Conservation (phyloP, 2,113 vertebrate species). For the Boleophthalmus pectinirostris region DNA sequence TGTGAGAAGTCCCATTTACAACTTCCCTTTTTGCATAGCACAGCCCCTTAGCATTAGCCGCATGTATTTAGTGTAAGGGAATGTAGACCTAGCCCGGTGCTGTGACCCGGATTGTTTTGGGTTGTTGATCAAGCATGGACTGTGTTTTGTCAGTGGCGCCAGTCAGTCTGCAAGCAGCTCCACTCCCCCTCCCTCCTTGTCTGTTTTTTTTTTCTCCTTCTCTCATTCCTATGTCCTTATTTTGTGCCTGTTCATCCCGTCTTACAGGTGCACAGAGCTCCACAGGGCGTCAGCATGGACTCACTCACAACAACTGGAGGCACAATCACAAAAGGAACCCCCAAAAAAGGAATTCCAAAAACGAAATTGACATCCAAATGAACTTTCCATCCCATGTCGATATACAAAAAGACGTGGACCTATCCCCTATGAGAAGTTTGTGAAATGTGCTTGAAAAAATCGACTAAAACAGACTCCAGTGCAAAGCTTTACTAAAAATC, state of each 20-base stretch:
- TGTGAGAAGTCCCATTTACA: slow-evolving; percentile 8
- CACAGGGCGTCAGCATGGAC: slow-evolving; percentile 82
- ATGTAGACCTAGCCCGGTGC: not conserved
- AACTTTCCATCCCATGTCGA: slow-evolving; percentile 14
- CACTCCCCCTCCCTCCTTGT: slow-evolving; percentile 58
- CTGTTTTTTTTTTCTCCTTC: not conserved
- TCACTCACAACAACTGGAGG: slow-evolving; percentile 77
- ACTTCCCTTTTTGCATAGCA: not conserved
- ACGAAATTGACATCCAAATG: slow-evolving; percentile 73
- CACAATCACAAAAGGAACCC: slow-evolving; percentile 77
- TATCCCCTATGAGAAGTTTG: slow-evolving; percentile 46
- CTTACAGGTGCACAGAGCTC: slow-evolving; percentile 91
- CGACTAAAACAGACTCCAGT: slow-evolving; percentile 77
- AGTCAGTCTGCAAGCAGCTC: slow-evolving; percentile 90
- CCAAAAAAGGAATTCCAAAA: slow-evolving; percentile 50
- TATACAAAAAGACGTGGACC: slow-evolving; percentile 34
- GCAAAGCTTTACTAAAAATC: slow-evolving; percentile 94
- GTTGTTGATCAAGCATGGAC: slow-evolving; percentile 97
- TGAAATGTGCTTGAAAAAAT: slow-evolving; percentile 73
- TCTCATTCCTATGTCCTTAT: not conserved
- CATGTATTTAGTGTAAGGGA: not conserved
- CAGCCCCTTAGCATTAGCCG: not conserved
- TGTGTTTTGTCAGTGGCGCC: slow-evolving; percentile 92
- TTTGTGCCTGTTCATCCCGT: slow-evolving; percentile 89
- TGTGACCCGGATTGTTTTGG: slow-evolving; percentile 94